Base-by-base conservation (phyloP, 2,113 vertebrate genomes). In the Seriola aureovittata region DNA sequence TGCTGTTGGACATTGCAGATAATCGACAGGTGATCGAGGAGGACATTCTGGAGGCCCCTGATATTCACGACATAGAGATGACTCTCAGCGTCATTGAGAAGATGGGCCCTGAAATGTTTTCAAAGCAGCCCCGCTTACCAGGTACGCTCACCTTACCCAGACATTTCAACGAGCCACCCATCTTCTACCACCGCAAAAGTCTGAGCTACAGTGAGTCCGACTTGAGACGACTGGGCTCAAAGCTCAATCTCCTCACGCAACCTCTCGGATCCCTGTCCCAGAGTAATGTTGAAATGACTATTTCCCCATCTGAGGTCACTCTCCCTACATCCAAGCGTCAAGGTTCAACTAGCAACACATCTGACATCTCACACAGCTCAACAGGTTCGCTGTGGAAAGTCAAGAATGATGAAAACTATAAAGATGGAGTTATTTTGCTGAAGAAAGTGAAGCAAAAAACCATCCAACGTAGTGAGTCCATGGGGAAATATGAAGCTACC, bases 161-260 rank as follows among this genome's bases (percentile, higher is more conserved):
- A 87, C 96, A 93, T 91, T 94, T 89, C 91, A 94, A 94, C 69
- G 96, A 94, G 73, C 93, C 92, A 32, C 93, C 97, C 29, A 94
- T 98, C 59, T 95, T 95, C 83, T 96, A 91, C 80, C 88, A 95
- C 52, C 96, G 94, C 85, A 97, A 97, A 86, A 97, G 94, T 72
- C 94, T 99, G 40, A 97, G 98, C 94, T 99, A 97, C 68, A 99
- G 98, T 10, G 98, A 99, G 60, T 96, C 97, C 0, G 97, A 99
- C 87, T 91, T 99, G 65, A 96, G 93, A 75, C 95, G 95, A 71
- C 92, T 96, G 0, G 93, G 95, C 23, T 93, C 95, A 13, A 85
- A 96, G 50, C 71, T 96, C 52, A 96, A 97, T 25, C 95, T 96
- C 23, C 94, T 93, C 23, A 94, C 95, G 3, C 94, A 95, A 3